Percentiles rank a stretch among this genome's conserved stretches.
These are phyloP conservation scores for Orius insidiosus DNA, from an alignment of 1,140 invertebrate species.

Conservation along the genomic window DNA sequence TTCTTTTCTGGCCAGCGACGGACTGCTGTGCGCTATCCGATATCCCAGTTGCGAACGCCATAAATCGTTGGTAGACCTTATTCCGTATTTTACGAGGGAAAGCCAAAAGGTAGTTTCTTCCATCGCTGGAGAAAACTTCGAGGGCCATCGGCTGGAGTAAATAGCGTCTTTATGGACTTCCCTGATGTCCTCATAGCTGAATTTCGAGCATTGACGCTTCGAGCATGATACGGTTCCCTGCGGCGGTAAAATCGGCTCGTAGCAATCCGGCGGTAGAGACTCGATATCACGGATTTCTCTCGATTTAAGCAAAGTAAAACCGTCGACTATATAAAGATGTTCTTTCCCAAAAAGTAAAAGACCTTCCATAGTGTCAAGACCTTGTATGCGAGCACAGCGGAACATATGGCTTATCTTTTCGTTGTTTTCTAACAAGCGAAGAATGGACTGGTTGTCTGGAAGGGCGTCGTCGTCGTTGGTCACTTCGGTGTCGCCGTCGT, in stretches of 20 bases:
- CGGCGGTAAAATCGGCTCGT: conserved; percentile 77
- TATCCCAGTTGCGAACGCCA: conserved; percentile 81
- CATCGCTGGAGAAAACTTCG: conserved; percentile 95
- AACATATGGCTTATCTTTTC: conserved; percentile 97
- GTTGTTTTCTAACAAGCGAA: conserved; percentile 82
- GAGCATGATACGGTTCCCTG: conserved; percentile 45
- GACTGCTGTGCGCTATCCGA: conserved; percentile 90
- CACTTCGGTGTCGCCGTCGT: conserved; percentile 46
- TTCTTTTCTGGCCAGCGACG: conserved; percentile 87
- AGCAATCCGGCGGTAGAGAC: conserved; percentile 54
- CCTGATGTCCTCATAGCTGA: conserved; percentile 91
- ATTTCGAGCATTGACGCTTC: conserved; percentile 72
- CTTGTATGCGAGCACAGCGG: conserved; percentile 91
- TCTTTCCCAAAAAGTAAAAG: conserved; percentile 91
- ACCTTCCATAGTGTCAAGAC: conserved; percentile 92
- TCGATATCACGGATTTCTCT: conserved; percentile 84
- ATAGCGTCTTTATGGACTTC: conserved; percentile 77
- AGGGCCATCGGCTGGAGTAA: conserved; percentile 89
- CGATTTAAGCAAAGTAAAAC: conserved; percentile 89
- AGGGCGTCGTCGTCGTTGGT: conserved; percentile 51
- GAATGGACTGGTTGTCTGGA: conserved; percentile 87
- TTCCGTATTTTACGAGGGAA: conserved; percentile 90
- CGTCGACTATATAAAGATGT: conserved; percentile 97
- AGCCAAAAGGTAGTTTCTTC: conserved; percentile 88
- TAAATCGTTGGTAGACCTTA: conserved; percentile 78